Percentiles rank a stretch among this genome's conserved stretches.
Conservation (phyloP, 2,797 vertebrate genomes). For the Antennarius maculatus region DNA sequence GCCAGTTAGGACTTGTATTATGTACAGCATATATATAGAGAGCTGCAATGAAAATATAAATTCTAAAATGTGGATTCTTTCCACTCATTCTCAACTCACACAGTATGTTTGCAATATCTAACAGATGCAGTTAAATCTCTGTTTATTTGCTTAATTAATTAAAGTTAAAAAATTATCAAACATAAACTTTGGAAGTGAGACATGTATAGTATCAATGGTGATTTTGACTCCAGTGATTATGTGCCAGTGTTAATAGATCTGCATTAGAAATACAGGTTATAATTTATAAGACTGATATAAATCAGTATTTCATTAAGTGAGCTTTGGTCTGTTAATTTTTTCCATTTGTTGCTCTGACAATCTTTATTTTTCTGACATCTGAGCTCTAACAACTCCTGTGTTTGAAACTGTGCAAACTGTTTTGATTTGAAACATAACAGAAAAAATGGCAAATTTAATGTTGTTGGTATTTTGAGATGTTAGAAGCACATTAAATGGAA, state of each 20-base stretch:
- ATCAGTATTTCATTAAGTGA: neutral
- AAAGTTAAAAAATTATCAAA: neutral
- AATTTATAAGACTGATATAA: neutral
- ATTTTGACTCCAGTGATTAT: neutral
- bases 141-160: neutral
- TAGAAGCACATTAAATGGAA: neutral
- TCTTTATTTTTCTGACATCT: neutral
- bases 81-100: too few relatives aligned
- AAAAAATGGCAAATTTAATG: neutral
- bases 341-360: neutral
- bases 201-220: neutral
- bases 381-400: neutral
- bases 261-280: neutral
- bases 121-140: too few relatives aligned
- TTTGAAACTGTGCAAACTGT: neutral
- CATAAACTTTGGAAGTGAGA: neutral
- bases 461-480: neutral
- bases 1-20: too few relatives aligned
- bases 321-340: neutral
- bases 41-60: too few relatives aligned
- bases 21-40: too few relatives aligned
- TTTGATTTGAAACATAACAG: neutral
- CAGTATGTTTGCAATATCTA: too few relatives aligned
- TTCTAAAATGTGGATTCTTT: too few relatives aligned
- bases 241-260: neutral